Evolutionary conservation across 2,113 vertebrate species (phyloP).

Genomic region (Peromyscus californicus): DNA sequence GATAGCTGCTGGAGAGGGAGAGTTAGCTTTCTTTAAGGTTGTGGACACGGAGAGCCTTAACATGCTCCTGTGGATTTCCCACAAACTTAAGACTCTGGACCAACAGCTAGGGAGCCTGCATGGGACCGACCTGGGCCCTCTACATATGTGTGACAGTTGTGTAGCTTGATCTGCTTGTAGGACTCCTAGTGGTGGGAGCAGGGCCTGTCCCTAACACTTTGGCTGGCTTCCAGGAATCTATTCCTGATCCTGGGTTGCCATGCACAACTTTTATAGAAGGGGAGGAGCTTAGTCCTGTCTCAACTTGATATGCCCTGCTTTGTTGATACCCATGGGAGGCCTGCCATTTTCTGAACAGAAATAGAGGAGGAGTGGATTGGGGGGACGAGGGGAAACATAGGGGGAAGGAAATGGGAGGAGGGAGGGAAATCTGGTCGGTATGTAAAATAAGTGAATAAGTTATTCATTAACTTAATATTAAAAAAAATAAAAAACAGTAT

Average conservation of each 20-base stretch:
- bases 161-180: not conserved
- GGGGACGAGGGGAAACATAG: too few relatives aligned
- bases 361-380: not conserved
- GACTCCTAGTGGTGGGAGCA: not conserved
- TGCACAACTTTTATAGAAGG: not conserved
- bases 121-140: not conserved
- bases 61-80: not conserved
- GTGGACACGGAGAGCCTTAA: not conserved
- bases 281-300: not conserved
- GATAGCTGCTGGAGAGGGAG: not conserved
- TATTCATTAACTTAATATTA: not conserved
- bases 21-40: not conserved
- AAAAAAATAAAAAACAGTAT: not conserved
- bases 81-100: not conserved
- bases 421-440: not conserved
- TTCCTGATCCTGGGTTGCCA: not conserved
- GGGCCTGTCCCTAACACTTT: not conserved
- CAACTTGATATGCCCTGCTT: not conserved
- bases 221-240: not conserved
- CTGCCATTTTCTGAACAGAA: not conserved
- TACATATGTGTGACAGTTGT: not conserved
- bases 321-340: not conserved
- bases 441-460: not conserved
- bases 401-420: not conserved
- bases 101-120: not conserved